Conservation (phyloP, 2,113 vertebrate genomes). For the Halcyon senegalensis region DNA sequence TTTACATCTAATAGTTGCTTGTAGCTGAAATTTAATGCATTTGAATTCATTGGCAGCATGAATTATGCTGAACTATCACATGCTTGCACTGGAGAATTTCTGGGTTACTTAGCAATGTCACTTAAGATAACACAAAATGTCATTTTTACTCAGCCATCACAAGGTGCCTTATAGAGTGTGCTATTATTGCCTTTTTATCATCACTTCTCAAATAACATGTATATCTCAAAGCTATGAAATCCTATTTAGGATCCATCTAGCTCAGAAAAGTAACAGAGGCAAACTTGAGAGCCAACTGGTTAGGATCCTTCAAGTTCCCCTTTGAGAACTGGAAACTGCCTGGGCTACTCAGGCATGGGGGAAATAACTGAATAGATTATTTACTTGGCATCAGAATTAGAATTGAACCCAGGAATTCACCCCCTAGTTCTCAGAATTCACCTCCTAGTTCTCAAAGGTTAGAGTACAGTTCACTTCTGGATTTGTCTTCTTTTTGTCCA, state of each 20-base stretch:
- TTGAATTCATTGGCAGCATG: neutral
- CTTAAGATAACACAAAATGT: neutral
- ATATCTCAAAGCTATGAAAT: neutral
- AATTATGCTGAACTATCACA: neutral
- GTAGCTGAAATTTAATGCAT: neutral
- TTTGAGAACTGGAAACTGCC: neutral
- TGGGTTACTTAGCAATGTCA: constrained; percentile 20
- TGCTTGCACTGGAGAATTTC: neutral
- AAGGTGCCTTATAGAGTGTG: neutral
- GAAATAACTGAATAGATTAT: neutral
- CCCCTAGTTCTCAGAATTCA: neutral
- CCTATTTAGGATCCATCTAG: neutral
- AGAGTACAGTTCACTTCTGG: neutral
- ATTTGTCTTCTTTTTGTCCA: neutral
- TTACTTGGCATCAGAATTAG: neutral
- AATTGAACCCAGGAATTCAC: neutral
- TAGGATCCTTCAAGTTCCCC: neutral
- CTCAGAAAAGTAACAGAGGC: neutral
- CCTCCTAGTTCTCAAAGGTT: neutral
- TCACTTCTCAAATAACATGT: neutral
- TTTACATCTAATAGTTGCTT: neutral
- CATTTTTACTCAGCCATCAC: neutral
- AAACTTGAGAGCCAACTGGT: neutral
- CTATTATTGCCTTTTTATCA: neutral
- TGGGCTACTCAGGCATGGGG: neutral